Evolutionary conservation across 2,113 vertebrate genomes (phyloP).

Genomic region (Thermophis baileyi): DNA sequence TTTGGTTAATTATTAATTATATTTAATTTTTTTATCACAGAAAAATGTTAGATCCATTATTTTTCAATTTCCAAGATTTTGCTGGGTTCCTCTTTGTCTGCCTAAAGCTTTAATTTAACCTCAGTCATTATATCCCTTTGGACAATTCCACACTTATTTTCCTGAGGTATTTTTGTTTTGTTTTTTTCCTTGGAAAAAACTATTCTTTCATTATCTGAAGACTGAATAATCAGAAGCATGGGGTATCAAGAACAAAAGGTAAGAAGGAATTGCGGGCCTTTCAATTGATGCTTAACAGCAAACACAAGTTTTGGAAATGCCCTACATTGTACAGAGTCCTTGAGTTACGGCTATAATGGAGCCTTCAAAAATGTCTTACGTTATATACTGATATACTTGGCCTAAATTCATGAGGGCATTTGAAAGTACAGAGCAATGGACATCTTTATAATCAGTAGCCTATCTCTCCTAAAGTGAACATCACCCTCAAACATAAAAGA

Average conservation of each 20-base stretch:
- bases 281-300: neutral
- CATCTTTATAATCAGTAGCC: neutral
- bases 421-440: neutral
- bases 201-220: neutral
- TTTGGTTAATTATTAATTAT: neutral
- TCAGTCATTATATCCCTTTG: neutral
- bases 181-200: neutral
- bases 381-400: neutral
- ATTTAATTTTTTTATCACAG: neutral
- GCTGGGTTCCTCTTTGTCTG: neutral
- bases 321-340: no score
- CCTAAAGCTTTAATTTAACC: neutral
- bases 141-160: neutral
- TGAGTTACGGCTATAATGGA: no score
- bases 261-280: neutral
- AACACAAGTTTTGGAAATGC: no score
- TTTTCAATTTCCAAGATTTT: neutral
- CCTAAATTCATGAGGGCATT: neutral
- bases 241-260: neutral
- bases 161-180: neutral
- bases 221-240: neutral
- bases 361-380: neutral
- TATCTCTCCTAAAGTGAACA: neutral
- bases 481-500: neutral
- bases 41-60: neutral